Percentiles rank a stretch among this genome's conserved stretches.
phyloP scores from a whole-genome alignment of 2,113 vertebrate genomes.

The Leucopternis melanops region DNA sequence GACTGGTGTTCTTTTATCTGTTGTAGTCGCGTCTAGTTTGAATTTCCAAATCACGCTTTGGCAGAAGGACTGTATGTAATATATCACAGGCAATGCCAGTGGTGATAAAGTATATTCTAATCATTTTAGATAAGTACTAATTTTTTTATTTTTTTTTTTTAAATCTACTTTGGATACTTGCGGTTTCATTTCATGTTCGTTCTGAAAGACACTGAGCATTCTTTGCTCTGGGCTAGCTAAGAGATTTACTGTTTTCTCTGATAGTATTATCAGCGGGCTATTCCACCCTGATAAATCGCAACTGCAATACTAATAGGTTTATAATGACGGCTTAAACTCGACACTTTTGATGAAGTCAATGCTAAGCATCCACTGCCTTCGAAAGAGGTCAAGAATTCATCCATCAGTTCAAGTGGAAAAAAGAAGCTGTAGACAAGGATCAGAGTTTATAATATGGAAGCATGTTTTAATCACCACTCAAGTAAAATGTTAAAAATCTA shows the following conservation, averaged over 20 bases:
- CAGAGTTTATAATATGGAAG: neutral
- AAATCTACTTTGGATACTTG: neutral
- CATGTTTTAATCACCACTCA: neutral
- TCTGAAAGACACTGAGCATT: neutral
- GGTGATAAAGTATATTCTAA: neutral
- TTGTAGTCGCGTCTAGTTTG: neutral
- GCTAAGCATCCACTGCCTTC: too few relatives aligned
- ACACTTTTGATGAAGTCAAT: too few relatives aligned
- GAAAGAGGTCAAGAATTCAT: neutral
- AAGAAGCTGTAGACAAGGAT: neutral
- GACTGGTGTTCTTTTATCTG: neutral
- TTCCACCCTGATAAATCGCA: constrained; percentile 75
- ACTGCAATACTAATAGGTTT: constrained; percentile 47
- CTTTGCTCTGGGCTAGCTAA: neutral
- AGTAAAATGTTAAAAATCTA: neutral
- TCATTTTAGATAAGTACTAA: neutral
- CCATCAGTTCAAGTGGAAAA: neutral
- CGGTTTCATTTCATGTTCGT: constrained; percentile 27
- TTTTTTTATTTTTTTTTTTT: neutral
- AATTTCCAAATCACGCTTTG: neutral
- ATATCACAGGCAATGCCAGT: neutral
- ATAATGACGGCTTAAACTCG: constrained; percentile 50
- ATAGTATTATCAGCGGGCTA: constrained; percentile 63
- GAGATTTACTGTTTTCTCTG: constrained; percentile 20
- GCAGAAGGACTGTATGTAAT: neutral